These are phyloP conservation scores for Ispidina lecontei DNA, from an alignment of 2,797 vertebrate species.

Conservation along the genomic window DNA sequence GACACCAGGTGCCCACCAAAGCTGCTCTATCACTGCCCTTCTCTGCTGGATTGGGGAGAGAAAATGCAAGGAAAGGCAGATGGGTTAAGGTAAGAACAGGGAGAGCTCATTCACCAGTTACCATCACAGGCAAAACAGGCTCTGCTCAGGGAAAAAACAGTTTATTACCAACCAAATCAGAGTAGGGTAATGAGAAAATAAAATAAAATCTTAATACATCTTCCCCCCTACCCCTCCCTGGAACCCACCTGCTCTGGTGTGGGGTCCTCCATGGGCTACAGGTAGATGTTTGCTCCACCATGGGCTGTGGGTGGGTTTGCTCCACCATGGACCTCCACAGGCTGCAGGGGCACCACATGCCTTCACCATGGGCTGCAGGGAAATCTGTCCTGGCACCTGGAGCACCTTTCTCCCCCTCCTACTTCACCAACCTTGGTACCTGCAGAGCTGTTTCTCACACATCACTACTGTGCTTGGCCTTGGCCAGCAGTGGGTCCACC, in stretches of 20 bases:
- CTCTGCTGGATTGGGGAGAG: background rate
- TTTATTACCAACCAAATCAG: background rate
- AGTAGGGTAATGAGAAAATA: background rate
- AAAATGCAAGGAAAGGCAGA: background rate
- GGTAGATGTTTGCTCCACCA: background rate
- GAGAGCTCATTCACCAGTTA: background rate
- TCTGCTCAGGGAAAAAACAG: background rate
- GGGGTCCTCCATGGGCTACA: background rate
- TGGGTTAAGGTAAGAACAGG: background rate
- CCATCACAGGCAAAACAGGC: background rate
- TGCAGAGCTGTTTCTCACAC: background rate
- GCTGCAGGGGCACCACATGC: background rate
- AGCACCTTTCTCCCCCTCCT: background rate
- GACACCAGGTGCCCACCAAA: background rate
- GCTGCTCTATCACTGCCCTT: background rate
- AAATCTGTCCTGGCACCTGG: background rate
- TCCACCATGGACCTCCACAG: background rate
- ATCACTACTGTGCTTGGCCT: background rate
- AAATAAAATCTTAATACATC: background rate
- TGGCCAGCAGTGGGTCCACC: rapidly evolving
- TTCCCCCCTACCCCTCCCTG: background rate
- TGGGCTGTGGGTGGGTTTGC: background rate
- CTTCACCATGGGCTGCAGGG: background rate
- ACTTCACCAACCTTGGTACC: background rate
- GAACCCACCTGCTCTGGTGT: background rate